Base-by-base conservation (phyloP, 2,113 vertebrate genomes). In the Fulica atra region DNA sequence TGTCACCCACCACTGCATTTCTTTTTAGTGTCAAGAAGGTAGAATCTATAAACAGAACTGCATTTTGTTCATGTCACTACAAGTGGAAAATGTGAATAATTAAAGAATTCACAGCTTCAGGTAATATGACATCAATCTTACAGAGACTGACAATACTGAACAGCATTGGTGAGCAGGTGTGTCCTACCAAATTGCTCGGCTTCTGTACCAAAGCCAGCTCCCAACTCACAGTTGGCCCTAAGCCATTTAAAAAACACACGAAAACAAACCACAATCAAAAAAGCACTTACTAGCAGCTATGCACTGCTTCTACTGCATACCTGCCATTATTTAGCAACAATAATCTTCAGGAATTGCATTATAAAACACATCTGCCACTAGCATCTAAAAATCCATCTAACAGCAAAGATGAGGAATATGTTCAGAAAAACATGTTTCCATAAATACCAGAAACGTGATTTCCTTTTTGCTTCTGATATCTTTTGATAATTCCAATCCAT, bases 11-110 rank as follows among this genome's bases (percentile, higher is more conserved):
- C 21, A 9, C 31, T 74, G 50, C 12, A 70, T 15, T 78, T 68
- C 66, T 79, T 74, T 44, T 92, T 36, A 79, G 25, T 25, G 16
- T 46, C 26, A 87, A 51, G 31, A 89, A 26, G 29, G 9, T 11
- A 63, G 36, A 71, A 87, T 38, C 44, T 68, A 80, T 60, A 88
- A 85, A 65, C 5, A 88, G 19, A 92, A 60, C 61, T 54, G n/a
- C 16, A 53, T 60, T 60, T 89, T 80, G n/a, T 86, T 91, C 94
- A 81, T 65, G 72, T 94, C 95, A 68, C 80, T 90, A 92, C 65
- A 97, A 95, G 88, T 88, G 71, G 57, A 94, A 93, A 94, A 94
- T 11, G 3, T 69, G 68, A 93, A 77, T 86, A 92, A 95, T 92
- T 93, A 93, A 71, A 91, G 61, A 89, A 95, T 83, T 96, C 68